Base-by-base conservation (phyloP, 2,888 invertebrate species). In the Eurois occulta region DNA sequence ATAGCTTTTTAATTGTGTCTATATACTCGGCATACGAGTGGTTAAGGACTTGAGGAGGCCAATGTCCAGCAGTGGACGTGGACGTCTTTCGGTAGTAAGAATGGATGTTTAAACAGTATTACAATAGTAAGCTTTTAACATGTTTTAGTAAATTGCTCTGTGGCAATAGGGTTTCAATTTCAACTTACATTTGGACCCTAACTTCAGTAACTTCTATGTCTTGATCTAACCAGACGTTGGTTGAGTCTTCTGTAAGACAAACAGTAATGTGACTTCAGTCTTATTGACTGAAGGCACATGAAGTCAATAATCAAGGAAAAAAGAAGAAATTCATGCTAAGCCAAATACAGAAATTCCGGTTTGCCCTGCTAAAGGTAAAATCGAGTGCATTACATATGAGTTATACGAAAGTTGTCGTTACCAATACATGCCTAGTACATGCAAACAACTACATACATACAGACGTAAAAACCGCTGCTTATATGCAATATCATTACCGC, bases 321-420 rank as follows among this genome's bases (percentile, higher is more conserved):
- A 21, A 55, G 16, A 75, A 62, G 18, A n/a, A 52, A 73, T 48
- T 52, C 32, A 71, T 58, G 35, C 28, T n/a, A 41, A 58, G 18
- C 65, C 21, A 60, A 64, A 68, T 43, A 52, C 24, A 38, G 60
- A n/a, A 58, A 46, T 72, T 35, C 74, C 72, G 43, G 67, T 48
- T 75, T 10, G 28, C 41, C 46, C 41, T 70, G 16, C 16, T 68
- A 60, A 80, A 77, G 52, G 62, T 62, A 76, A 67, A 73, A 75
- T 65, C 52, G 24, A 79, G 62, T 76, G 60, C 74, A 64, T 75
- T 73, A 72, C 76, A 77, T 75, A 75, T 71, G 65, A 64, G 38
- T 76, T 18, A 68, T 55, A 85, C 77, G 83, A 86, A 86, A 86
- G 83, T 87, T 79, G 74, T 79, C 80, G 71, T 69, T 65, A 67